These are phyloP conservation scores for Parelbella ahira DNA, from an alignment of 2,888 invertebrate species.

Conservation along the genomic window DNA sequence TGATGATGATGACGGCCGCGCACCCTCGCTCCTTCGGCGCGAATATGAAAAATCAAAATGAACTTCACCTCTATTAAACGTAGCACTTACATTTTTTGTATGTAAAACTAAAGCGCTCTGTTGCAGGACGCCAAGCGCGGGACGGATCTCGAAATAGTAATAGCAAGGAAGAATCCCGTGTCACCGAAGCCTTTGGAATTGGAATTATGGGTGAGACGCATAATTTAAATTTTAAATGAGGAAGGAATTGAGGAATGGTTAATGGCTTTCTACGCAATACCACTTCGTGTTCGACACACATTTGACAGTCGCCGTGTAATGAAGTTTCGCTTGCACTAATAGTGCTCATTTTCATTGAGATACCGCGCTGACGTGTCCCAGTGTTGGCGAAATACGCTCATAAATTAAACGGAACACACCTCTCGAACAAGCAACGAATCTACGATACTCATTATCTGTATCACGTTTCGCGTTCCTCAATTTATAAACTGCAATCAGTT, in stretches of 20 bases:
- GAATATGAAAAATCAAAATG: conserved; percentile 48
- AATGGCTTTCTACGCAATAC: conserved; percentile 44
- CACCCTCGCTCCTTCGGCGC: conserved; percentile 34
- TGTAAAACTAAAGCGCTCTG: conserved; percentile 25
- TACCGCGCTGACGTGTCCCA: conserved; percentile 45
- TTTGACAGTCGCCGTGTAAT: conserved; percentile 66
- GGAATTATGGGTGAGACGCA: conserved; percentile 87
- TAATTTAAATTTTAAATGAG: conserved; percentile 40
- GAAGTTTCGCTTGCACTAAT: conserved; percentile 63
- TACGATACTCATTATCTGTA: conserved; percentile 11
- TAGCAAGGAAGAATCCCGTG: conserved; percentile 89
- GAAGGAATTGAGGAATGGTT: conserved; percentile 41
- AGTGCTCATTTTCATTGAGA: conserved; percentile 62
- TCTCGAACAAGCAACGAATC: conserved; percentile 11
- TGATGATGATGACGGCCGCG: conserved; percentile 58
- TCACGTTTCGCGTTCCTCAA: conserved; percentile 16
- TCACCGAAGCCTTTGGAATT: conserved; percentile 89
- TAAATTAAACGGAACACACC: conserved; percentile 23
- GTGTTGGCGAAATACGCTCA: conserved; percentile 52
- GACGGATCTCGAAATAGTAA: conserved; percentile 89
- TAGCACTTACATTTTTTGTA: conserved; percentile 22
- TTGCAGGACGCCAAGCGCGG: conserved; percentile 88
- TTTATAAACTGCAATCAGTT: conserved; percentile 17
- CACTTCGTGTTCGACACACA: conserved; percentile 56
- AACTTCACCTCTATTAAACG: conserved; percentile 38